phyloP scores from a whole-genome alignment of 2,888 invertebrate genomes.

The Exocentrus adspersus region DNA sequence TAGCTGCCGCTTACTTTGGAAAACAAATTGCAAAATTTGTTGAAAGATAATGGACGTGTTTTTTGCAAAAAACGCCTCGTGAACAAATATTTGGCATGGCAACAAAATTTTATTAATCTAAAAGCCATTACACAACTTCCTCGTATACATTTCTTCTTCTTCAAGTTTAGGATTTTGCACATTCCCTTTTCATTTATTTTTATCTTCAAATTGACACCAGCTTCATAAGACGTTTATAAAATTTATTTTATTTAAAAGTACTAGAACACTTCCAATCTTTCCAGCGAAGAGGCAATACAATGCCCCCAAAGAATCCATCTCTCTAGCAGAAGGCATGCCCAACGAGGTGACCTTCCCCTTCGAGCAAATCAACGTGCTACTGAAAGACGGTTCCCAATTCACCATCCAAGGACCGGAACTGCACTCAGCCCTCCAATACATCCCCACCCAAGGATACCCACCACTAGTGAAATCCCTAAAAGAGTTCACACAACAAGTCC shows the following conservation, averaged over 20 bases:
- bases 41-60: slow-evolving; percentile 1
- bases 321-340: slow-evolving; percentile 79
- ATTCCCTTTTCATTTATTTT: too few relatives aligned
- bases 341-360: slow-evolving; percentile 79
- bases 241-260: too few relatives aligned
- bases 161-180: too few relatives aligned
- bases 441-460: slow-evolving; percentile 76
- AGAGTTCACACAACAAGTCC: slow-evolving; percentile 71
- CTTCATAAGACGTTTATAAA: too few relatives aligned
- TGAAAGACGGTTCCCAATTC: slow-evolving; percentile 68
- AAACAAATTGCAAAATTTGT: slow-evolving; percentile 23
- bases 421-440: slow-evolving; percentile 77
- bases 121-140: too few relatives aligned
- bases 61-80: not conserved
- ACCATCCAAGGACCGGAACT: slow-evolving; percentile 70
- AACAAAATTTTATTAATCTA: too few relatives aligned
- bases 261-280: too few relatives aligned
- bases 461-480: slow-evolving; percentile 70
- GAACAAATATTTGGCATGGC: not conserved
- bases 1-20: slow-evolving; percentile 4
- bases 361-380: slow-evolving; percentile 68
- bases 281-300: slow-evolving; percentile 67
- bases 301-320: slow-evolving; percentile 66
- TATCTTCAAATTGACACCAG: too few relatives aligned
- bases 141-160: too few relatives aligned